Evolutionary conservation across 2,888 invertebrate genomes (phyloP).

Genomic region (Mycalesis mineus): DNA sequence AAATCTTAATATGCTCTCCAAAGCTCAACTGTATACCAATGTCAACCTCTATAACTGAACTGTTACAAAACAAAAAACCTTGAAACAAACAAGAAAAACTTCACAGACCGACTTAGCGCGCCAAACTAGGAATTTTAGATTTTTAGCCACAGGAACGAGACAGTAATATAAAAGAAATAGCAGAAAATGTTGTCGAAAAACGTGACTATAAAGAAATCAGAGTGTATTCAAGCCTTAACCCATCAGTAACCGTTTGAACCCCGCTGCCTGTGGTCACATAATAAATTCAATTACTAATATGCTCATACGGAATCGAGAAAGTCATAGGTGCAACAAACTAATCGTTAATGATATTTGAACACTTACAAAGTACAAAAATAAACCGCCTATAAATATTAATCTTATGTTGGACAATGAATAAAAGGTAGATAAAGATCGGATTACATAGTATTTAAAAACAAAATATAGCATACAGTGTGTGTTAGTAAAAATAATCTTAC

Average conservation of each 20-base stretch:
- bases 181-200: too few relatives aligned
- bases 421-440: conserved; percentile 37
- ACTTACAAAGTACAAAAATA: conserved; percentile 68
- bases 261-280: conserved; percentile 48
- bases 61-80: too few relatives aligned
- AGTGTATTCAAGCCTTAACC: neutral
- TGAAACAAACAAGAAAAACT: too few relatives aligned
- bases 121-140: too few relatives aligned
- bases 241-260: conserved; percentile 30
- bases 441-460: conserved; percentile 40
- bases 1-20: too few relatives aligned
- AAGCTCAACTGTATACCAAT: too few relatives aligned
- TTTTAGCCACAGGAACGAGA: too few relatives aligned
- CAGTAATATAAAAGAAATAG: too few relatives aligned
- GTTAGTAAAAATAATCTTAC: neutral
- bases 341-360: conserved; percentile 72
- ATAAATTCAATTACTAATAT: conserved; percentile 57
- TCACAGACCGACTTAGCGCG: too few relatives aligned
- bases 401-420: conserved; percentile 60
- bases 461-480: neutral
- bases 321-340: conserved; percentile 54
- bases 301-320: conserved; percentile 40
- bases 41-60: too few relatives aligned
- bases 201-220: too few relatives aligned
- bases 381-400: conserved; percentile 71